Evolutionary conservation across 2,113 vertebrate species (phyloP), one percentile per base, ranked within the genome.

Genomic region (Ceyx margarethae): DNA sequence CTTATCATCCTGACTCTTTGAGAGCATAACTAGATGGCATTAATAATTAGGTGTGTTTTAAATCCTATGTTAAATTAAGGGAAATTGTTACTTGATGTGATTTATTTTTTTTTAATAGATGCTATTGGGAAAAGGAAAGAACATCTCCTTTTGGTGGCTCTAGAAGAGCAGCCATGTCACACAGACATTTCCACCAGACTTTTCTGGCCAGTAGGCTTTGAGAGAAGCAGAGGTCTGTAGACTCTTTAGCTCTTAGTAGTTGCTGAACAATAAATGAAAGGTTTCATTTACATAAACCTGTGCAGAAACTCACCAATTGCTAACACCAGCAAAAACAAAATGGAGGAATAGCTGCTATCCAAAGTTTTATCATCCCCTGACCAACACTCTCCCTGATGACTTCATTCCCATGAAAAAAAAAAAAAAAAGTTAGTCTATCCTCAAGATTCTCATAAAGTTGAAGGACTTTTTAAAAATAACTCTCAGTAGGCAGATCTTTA

Each of bases 381-480:
- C 67, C 74, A 80, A 12, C 67, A 68, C 8, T 74, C 43, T 92
- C 73, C 56, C 76, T 88, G 87, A 78, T 76, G 79, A 79, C 83
- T 92, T 91, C 51, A 89, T 76, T 92, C 73, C 33, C 22, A 87
- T 20, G 46, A 51, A 28, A 67, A 40, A 83, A 81, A 51, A 87
- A 18, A 50, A 51, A 28, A 67, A 40, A 83, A 81, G 56, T 90
- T 92, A 54, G 8, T 58, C 33, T 83, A 35, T 48, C 46, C 77
- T 79, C 56, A 90, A 48, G 56, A 89, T 65, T 81, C 45, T 83
- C 9, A 1, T 89, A 86, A 83, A 79, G 90, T 72, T 89, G 78
- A 79, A 92, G 75, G 66, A 74, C 84, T 67, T 58, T 93, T 96
- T 93, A 93, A 96, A 95, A 97, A 96, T 93, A 93, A 86, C 94